Percentiles rank a stretch among this genome's conserved stretches.
Conservation (phyloP, 2,797 vertebrate genomes). For the Columba guinea region DNA sequence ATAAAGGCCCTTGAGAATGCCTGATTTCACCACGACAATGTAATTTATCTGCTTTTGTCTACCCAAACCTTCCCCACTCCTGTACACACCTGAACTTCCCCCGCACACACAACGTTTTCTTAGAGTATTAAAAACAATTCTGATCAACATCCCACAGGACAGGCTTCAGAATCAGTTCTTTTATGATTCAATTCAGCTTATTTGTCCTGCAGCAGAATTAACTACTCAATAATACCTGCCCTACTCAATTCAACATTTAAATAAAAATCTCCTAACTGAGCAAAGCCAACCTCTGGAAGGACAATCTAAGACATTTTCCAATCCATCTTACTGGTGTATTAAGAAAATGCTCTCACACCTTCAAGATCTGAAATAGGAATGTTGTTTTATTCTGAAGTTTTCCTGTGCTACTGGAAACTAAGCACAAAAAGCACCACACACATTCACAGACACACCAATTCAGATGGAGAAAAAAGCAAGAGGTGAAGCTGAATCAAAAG, state of each 20-base stretch:
- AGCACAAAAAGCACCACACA: background rate
- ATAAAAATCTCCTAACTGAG: background rate
- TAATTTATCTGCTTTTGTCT: background rate
- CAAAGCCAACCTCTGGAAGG: background rate
- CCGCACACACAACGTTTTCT: background rate
- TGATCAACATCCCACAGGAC: background rate
- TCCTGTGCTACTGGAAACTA: background rate
- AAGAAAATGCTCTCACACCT: background rate
- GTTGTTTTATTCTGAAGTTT: background rate
- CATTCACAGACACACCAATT: background rate
- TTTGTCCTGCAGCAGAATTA: background rate
- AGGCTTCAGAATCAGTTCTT: background rate
- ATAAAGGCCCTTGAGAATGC: background rate
- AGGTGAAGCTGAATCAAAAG: background rate
- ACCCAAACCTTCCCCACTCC: background rate
- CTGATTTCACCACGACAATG: background rate
- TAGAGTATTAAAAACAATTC: background rate
- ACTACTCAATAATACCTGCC: background rate
- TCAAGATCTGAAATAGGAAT: background rate
- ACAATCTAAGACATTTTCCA: background rate
- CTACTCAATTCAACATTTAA: background rate
- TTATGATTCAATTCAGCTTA: background rate
- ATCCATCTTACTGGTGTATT: background rate
- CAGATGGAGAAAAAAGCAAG: background rate
- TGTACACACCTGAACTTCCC: background rate